Percentiles rank a stretch among this genome's conserved stretches.
These are phyloP conservation scores for Astyanax mexicanus DNA, from an alignment of 2,797 vertebrate genomes.

Conservation along the genomic window DNA sequence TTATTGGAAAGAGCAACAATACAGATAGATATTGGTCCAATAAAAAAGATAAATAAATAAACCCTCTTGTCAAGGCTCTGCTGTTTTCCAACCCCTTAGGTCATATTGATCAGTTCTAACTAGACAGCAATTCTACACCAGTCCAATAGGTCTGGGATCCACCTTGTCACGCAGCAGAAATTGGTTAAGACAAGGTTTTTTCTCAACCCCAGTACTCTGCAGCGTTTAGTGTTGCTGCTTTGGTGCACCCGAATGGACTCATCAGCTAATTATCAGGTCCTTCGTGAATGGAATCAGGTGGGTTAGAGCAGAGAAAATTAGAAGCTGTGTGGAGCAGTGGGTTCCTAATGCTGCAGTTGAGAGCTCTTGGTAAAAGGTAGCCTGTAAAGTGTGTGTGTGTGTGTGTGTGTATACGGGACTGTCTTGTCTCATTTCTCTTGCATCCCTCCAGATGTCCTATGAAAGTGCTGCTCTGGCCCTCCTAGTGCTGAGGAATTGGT, in stretches of 20 bases:
- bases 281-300: conserved; percentile 12
- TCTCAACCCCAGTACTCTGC: not conserved
- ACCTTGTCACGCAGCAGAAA: not conserved
- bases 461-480: conserved; percentile 38
- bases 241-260: not conserved
- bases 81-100: conserved; percentile 3
- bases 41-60: conserved; percentile 1
- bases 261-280: conserved; percentile 24
- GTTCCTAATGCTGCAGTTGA: not conserved
- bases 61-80: not conserved
- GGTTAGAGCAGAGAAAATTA: not conserved
- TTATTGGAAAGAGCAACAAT: not conserved
- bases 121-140: conserved; percentile 20
- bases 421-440: conserved; percentile 35
- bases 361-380: too few species aligned
- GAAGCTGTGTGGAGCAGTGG: not conserved
- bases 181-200: not conserved
- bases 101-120: conserved; percentile 26
- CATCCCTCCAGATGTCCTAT: not conserved
- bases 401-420: conserved; percentile 18
- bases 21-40: not conserved
- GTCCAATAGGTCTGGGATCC: not conserved
- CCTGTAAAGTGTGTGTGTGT: not conserved
- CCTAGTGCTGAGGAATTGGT: conserved; percentile 25
- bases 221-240: not conserved